These are phyloP conservation scores for Cheilosia vernalis DNA, from an alignment of 2,888 invertebrate species.

Conservation along the genomic window DNA sequence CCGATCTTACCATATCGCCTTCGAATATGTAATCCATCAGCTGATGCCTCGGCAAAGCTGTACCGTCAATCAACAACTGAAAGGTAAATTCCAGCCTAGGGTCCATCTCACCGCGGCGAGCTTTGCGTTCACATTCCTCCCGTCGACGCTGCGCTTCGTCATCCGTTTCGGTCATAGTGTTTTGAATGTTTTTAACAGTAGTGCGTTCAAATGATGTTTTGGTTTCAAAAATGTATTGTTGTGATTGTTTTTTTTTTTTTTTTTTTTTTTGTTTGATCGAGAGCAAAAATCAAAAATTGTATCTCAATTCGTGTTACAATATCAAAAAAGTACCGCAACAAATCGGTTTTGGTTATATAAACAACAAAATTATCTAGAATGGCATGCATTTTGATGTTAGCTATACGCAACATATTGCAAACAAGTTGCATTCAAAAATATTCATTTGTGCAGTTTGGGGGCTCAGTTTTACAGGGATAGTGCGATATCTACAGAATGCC, in stretches of 20 bases:
- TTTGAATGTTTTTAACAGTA: conserved; percentile 28
- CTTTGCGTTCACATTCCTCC: conserved; percentile 96
- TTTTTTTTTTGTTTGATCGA: conserved; percentile 57
- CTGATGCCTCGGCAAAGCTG: conserved; percentile 91
- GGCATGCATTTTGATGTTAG: conserved; percentile 26
- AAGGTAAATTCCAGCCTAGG: conserved; percentile 95
- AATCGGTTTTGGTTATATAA: conserved; percentile 23
- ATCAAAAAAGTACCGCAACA: conserved; percentile 47
- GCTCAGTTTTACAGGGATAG: conserved; percentile 13
- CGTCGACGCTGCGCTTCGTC: conserved; percentile 87
- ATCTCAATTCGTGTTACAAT: conserved; percentile 55
- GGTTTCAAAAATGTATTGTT: conserved; percentile 12
- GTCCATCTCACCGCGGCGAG: conserved; percentile 95
- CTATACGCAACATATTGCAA: conserved; percentile 44
- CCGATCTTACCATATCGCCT: conserved; percentile 89
- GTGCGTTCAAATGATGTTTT: conserved; percentile 49
- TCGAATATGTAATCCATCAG: conserved; percentile 96
- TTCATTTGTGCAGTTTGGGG: conserved; percentile 63
- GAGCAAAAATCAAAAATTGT: conserved; percentile 71
- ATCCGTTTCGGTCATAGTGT: conserved; percentile 79
- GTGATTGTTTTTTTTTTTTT: conserved; percentile 37
- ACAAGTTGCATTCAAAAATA: conserved; percentile 54
- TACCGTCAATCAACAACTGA: conserved; percentile 93
- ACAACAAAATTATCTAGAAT: conserved; percentile 31
- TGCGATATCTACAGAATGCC: conserved; percentile 61